Conservation (phyloP, 2,113 vertebrate species). For the Cheilinus undulatus region DNA sequence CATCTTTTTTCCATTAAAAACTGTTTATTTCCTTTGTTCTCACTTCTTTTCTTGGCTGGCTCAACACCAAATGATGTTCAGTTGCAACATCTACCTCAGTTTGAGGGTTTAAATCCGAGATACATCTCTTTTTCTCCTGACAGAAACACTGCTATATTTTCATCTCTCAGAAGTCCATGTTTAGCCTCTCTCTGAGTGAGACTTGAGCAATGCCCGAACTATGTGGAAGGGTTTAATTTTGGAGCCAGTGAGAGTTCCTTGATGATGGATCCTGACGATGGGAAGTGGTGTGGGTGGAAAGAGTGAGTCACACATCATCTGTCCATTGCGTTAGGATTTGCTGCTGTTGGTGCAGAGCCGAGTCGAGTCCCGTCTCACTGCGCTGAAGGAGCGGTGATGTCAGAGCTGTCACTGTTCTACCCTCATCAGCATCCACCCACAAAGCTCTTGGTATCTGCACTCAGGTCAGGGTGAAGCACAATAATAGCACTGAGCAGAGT, state of each 20-base stretch:
- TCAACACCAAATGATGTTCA: not conserved
- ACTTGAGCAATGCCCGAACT: not conserved
- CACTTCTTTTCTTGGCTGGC: not conserved
- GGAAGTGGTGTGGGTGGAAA: constrained; percentile 47
- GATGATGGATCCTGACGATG: constrained; percentile 27
- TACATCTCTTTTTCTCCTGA: not conserved
- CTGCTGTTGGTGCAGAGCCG: constrained; percentile 37
- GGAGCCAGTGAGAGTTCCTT: constrained; percentile 16
- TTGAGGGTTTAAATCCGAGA: not conserved
- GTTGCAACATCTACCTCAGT: not conserved
- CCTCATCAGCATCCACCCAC: constrained; percentile 50
- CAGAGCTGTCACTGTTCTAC: constrained; percentile 51
- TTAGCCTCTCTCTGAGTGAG: not conserved
- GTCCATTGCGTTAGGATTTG: constrained; percentile 21
- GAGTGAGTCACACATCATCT: constrained; percentile 68
- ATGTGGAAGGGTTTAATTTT: constrained; percentile 5
- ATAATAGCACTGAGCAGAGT: constrained; percentile 23
- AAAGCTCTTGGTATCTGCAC: constrained; percentile 42
- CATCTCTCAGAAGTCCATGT: not conserved
- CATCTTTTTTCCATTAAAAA: not conserved
- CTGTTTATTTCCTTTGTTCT: too few species aligned
- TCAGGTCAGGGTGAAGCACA: constrained; percentile 8
- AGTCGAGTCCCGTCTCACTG: constrained; percentile 39
- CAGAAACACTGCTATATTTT: not conserved
- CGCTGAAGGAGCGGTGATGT: constrained; percentile 52